Conservation (phyloP, 2,888 invertebrate genomes). For the Tridacna gigas region DNA sequence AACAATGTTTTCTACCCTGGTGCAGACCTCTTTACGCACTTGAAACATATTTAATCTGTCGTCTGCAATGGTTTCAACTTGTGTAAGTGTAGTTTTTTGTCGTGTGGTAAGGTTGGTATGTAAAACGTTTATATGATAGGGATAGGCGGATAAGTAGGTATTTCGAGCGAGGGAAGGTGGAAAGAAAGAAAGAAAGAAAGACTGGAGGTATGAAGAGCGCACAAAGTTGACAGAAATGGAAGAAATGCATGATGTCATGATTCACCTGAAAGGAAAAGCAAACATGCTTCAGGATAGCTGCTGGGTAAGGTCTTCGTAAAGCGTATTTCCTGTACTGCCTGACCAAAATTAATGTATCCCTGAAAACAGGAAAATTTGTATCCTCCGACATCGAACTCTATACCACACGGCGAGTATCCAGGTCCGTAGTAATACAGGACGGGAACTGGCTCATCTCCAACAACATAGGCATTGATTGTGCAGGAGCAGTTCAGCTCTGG, state of each 20-base stretch:
- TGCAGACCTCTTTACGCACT: too few species aligned
- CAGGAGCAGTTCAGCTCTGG: background rate
- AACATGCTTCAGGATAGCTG: background rate
- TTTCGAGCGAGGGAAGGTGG: too few species aligned
- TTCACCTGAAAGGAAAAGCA: slow-evolving; percentile 9
- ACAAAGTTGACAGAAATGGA: background rate
- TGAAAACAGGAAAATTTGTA: background rate
- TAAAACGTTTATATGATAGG: background rate
- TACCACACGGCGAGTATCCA: slow-evolving; percentile 4
- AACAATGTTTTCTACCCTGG: too few species aligned
- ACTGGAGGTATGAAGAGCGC: background rate
- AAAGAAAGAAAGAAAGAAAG: too few species aligned
- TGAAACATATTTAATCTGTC: too few species aligned
- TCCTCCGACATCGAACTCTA: background rate
- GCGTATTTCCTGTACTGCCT: background rate
- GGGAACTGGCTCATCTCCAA: background rate
- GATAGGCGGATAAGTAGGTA: too few species aligned
- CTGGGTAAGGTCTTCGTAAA: background rate
- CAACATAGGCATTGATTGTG: background rate
- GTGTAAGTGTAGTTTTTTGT: too few species aligned
- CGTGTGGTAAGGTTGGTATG: too few species aligned
- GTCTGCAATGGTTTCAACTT: too few species aligned
- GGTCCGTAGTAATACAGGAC: background rate
- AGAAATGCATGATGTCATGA: background rate
- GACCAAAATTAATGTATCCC: background rate